These are phyloP conservation scores for Catocala nupta DNA, from an alignment of 2,888 invertebrate species.

Conservation along the genomic window DNA sequence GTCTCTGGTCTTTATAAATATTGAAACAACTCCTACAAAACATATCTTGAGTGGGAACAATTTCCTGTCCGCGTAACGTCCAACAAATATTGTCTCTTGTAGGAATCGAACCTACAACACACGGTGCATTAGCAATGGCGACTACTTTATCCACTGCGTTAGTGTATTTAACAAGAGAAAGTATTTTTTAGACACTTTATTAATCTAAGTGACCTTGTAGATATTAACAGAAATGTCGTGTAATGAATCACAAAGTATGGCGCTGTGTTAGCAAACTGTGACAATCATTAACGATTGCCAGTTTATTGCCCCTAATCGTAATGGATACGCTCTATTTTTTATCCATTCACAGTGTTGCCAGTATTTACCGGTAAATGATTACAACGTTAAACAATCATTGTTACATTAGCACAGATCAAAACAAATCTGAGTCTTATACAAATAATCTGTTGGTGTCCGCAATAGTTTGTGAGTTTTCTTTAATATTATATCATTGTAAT, in stretches of 20 bases:
- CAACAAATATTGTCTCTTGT: too few species aligned
- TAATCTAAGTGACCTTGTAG: background rate
- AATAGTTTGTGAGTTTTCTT: slow-evolving; percentile 41
- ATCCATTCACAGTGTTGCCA: slow-evolving; percentile 33
- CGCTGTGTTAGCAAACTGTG: slow-evolving; percentile 24
- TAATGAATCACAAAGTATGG: slow-evolving; percentile 15
- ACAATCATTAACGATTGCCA: slow-evolving; percentile 28
- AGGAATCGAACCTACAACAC: too few species aligned
- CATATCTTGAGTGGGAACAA: too few species aligned
- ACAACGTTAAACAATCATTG: slow-evolving; percentile 30
- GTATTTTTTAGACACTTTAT: too few species aligned
- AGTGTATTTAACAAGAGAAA: too few species aligned
- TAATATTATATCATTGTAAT: slow-evolving; percentile 51
- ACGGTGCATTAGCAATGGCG: too few species aligned
- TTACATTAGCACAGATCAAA: slow-evolving; percentile 33
- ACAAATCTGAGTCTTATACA: slow-evolving; percentile 28
- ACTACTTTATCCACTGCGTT: too few species aligned
- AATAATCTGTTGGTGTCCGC: slow-evolving; percentile 35
- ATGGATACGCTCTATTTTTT: slow-evolving; percentile 29
- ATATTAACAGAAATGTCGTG: background rate
- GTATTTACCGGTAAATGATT: slow-evolving; percentile 30
- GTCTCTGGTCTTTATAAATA: too few species aligned
- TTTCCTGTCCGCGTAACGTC: too few species aligned
- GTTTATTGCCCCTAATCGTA: slow-evolving; percentile 24
- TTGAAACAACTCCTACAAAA: too few species aligned